phyloP scores from a whole-genome alignment of 2,888 invertebrate species.

The Aelia acuminata region DNA sequence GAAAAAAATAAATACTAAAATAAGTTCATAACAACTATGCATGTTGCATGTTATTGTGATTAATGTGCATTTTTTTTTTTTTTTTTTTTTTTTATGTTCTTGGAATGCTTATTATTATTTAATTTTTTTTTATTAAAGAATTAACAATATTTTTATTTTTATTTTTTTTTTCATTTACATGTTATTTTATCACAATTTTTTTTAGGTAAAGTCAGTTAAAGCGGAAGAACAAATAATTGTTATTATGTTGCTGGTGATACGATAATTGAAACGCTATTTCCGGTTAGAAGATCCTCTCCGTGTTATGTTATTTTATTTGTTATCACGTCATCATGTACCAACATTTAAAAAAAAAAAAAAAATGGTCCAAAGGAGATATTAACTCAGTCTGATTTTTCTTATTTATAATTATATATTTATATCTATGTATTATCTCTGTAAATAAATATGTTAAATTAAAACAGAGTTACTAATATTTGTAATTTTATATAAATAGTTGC shows the following conservation, averaged over 20 bases:
- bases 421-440: conserved; percentile 30
- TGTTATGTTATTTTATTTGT: conserved; percentile 22
- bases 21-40: neutral
- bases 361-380: neutral
- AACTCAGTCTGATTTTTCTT: neutral
- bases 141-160: neutral
- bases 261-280: conserved; percentile 40
- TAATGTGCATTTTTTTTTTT: conserved; percentile 35
- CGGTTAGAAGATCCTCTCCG: conserved; percentile 31
- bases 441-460: conserved; percentile 33
- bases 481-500: conserved; percentile 21
- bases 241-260: conserved; percentile 33
- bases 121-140: neutral
- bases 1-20: neutral
- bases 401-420: neutral
- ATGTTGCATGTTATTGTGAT: conserved; percentile 43
- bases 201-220: conserved; percentile 50
- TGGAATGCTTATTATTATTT: neutral
- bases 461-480: neutral
- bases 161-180: conserved; percentile 10
- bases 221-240: conserved; percentile 35
- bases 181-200: conserved; percentile 44
- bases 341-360: neutral
- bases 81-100: conserved; percentile 15
- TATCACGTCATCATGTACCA: neutral